Conservation (phyloP, 2,888 invertebrate genomes). For the Diploptera punctata region DNA sequence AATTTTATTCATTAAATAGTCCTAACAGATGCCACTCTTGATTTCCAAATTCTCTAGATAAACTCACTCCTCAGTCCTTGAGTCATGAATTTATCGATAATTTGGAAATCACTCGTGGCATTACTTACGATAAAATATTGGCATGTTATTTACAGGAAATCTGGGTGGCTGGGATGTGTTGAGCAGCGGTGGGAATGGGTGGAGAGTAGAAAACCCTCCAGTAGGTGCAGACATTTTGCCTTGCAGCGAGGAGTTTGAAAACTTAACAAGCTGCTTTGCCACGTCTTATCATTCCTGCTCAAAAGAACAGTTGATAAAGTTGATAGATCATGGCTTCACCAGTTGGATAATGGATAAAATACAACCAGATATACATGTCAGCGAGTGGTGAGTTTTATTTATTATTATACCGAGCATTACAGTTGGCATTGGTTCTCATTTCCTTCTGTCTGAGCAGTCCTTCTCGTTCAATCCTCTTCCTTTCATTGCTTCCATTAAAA, state of each 20-base stretch:
- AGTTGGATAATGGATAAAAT: conserved; percentile 56
- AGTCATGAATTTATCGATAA: no score
- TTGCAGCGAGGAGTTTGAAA: conserved; percentile 54
- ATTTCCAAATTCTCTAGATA: no score
- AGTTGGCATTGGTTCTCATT: no score
- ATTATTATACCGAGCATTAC: no score
- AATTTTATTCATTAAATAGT: no score
- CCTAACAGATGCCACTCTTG: no score
- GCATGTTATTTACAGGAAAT: conserved; percentile 28
- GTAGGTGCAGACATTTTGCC: conserved; percentile 56
- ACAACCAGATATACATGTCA: conserved; percentile 61
- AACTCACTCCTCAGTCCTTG: no score
- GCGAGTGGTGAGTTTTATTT: conserved; percentile 51
- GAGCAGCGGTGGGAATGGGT: conserved; percentile 55
- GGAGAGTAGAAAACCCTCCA: conserved; percentile 59
- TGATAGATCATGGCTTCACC: conserved; percentile 54
- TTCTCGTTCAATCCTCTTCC: no score
- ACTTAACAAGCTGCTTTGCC: conserved; percentile 58
- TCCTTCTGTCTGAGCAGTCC: no score
- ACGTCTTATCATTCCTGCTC: conserved; percentile 59
- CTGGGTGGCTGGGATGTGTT: conserved; percentile 55
- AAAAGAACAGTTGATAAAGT: conserved; percentile 59
- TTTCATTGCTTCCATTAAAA: no score
- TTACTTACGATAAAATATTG: not conserved
- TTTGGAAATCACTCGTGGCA: no score